Evolutionary conservation across 2,888 invertebrate genomes (phyloP).

Genomic region (Ectemnius continuus): DNA sequence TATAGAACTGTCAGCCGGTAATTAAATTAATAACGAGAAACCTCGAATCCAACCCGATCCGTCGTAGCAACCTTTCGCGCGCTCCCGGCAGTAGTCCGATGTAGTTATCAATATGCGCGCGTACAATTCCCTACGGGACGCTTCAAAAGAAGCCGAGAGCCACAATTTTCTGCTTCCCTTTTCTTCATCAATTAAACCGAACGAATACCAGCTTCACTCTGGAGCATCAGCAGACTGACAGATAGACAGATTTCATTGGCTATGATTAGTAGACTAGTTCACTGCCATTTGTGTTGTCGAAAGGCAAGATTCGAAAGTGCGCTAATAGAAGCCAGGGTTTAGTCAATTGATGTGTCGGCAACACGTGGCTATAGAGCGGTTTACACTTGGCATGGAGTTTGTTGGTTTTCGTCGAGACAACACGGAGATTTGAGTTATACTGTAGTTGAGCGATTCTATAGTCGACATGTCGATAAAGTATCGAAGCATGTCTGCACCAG

Average conservation of each 20-base stretch:
- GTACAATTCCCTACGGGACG: slow-evolving; percentile 35
- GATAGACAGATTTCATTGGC: too few species aligned
- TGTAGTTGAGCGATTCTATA: slow-evolving; percentile 16
- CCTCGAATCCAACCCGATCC: slow-evolving; percentile 72
- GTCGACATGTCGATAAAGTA: slow-evolving; percentile 29
- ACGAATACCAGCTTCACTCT: too few species aligned
- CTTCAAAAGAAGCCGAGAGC: slow-evolving; percentile 36
- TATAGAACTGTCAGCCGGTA: slow-evolving; percentile 77
- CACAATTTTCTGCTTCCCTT: not conserved
- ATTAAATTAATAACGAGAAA: slow-evolving; percentile 78
- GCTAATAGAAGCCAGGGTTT: too few species aligned
- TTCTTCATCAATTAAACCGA: too few species aligned
- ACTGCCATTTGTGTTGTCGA: not conserved
- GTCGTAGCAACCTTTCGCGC: slow-evolving; percentile 70
- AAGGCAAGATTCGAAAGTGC: slow-evolving; percentile 27
- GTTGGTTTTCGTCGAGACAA: too few species aligned
- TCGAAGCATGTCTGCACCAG: slow-evolving; percentile 33
- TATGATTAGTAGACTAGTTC: too few species aligned
- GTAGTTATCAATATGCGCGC: slow-evolving; percentile 48
- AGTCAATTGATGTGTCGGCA: too few species aligned
- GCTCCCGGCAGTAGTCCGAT: slow-evolving; percentile 52
- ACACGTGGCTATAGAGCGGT: too few species aligned
- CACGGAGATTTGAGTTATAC: slow-evolving; percentile 20
- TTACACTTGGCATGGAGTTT: too few species aligned
- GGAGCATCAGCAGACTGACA: too few species aligned